A percentile compares a stretch with the other conserved stretches of the same genome.
phyloP scores from a whole-genome alignment of 1,140 invertebrate species.

The Frieseomelitta varia region DNA sequence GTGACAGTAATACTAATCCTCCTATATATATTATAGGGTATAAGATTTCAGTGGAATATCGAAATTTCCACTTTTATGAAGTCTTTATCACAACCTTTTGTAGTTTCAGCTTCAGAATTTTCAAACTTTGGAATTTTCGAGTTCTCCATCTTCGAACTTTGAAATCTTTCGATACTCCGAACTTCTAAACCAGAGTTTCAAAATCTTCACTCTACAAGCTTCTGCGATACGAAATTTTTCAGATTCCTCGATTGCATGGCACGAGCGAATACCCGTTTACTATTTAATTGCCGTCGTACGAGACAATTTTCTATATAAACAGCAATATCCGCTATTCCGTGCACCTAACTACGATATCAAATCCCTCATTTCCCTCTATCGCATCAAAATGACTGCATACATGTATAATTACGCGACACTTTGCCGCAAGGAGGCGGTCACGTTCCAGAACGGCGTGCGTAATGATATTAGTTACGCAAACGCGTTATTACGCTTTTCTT shows the following conservation, averaged over 20 bases:
- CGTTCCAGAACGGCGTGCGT: not conserved
- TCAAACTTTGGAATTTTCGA: not conserved
- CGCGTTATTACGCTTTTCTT: conserved; percentile 16
- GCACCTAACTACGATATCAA: not conserved
- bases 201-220: not conserved
- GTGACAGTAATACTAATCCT: not conserved
- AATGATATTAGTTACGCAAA: conserved; percentile 27
- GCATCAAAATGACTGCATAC: not conserved
- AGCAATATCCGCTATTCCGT: too few species aligned
- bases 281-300: too few species aligned
- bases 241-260: too few species aligned
- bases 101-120: not conserved
- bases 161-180: not conserved
- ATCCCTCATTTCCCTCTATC: not conserved
- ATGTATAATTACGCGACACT: not conserved
- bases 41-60: too few species aligned
- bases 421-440: not conserved
- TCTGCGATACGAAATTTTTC: not conserved
- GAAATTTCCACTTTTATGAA: too few species aligned
- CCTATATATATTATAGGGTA: not conserved
- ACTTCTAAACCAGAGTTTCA: not conserved
- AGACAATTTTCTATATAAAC: too few species aligned
- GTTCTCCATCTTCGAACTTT: too few species aligned
- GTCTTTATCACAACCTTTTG: too few species aligned
- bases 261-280: too few species aligned